Conservation (phyloP, 2,888 invertebrate genomes). For the Orchestes rusci region DNA sequence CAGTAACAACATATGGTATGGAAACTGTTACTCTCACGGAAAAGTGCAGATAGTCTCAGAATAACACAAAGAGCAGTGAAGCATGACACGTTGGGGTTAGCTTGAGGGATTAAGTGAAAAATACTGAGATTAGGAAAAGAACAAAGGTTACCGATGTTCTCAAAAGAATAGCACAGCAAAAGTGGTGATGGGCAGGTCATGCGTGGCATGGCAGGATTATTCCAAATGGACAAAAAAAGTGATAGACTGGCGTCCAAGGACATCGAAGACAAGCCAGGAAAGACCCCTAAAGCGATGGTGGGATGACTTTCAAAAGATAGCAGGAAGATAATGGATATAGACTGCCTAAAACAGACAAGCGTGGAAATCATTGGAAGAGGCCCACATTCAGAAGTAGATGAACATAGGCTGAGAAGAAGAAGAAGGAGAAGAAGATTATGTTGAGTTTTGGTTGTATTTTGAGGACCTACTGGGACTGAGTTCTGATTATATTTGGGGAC, state of each 20-base stretch:
- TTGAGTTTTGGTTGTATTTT: no score
- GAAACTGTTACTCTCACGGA: no score
- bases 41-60: no score
- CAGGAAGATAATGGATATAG: neutral
- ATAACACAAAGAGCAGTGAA: no score
- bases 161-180: neutral
- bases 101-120: neutral
- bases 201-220: neutral
- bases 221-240: neutral
- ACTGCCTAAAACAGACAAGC: neutral
- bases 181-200: neutral
- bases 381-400: neutral
- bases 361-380: neutral
- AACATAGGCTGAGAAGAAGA: neutral
- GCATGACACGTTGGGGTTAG: neutral
- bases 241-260: neutral
- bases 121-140: neutral
- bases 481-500: no score
- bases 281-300: neutral
- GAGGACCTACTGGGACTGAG: no score
- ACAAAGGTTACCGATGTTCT: slow-evolving; percentile 1
- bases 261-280: neutral
- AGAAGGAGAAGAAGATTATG: no score
- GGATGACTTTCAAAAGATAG: neutral
- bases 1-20: no score